Percentiles rank a stretch among this genome's conserved stretches.
These are phyloP conservation scores for Pseudois nayaur DNA, from an alignment of 2,113 vertebrate genomes.

Conservation along the genomic window DNA sequence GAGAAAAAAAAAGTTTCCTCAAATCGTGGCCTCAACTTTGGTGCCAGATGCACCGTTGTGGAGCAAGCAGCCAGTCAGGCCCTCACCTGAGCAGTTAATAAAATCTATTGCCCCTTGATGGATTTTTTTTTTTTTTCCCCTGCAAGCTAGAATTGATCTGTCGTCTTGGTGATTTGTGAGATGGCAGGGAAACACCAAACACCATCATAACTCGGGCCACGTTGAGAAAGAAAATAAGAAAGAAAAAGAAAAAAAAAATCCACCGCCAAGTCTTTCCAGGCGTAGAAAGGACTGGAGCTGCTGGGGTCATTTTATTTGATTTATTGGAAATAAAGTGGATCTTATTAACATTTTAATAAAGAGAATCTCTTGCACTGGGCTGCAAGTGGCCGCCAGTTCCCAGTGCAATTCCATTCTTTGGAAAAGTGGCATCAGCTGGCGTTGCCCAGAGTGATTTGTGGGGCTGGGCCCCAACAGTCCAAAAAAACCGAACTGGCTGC, in stretches of 20 bases:
- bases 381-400: conserved; percentile 63
- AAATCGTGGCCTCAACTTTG: conserved; percentile 36
- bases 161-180: conserved; percentile 78
- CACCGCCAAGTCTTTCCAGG: not conserved
- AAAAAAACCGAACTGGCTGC: conserved; percentile 71
- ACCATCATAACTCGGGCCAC: conserved; percentile 64
- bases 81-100: conserved; percentile 79
- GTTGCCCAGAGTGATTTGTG: conserved; percentile 74
- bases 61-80: conserved; percentile 49
- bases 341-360: conserved; percentile 84
- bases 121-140: conserved; percentile 59
- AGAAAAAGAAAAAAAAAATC: not conserved
- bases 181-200: conserved; percentile 72
- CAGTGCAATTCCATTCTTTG: conserved; percentile 62
- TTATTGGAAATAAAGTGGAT: conserved; percentile 79
- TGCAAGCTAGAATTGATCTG: conserved; percentile 79
- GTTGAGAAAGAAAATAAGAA: not conserved
- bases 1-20: conserved; percentile 46
- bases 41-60: conserved; percentile 34
- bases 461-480: conserved; percentile 72
- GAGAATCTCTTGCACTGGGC: conserved; percentile 63
- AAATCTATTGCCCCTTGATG: conserved; percentile 79
- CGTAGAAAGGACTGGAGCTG: conserved; percentile 56
- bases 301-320: conserved; percentile 67
- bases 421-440: conserved; percentile 59